Base-by-base conservation (phyloP, 2,797 vertebrate genomes). In the Urosaurus nigricauda region DNA sequence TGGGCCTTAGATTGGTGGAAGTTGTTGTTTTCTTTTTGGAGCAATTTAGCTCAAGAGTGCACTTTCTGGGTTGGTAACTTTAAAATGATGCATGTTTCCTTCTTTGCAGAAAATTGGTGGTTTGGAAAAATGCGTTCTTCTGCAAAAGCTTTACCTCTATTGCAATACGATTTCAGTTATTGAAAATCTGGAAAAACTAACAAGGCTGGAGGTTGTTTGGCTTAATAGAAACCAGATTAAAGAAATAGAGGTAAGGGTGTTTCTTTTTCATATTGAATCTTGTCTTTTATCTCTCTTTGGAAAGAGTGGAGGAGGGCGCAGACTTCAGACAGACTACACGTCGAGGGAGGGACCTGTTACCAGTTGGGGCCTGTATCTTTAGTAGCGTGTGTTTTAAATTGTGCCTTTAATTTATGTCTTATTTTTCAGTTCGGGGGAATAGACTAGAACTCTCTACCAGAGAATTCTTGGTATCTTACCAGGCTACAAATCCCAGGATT, bases 61-160 rank as follows among this genome's bases (percentile, higher is more conserved):
- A 65, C 47, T 77, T 83, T 43, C 63, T 17, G 79, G 40, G 1
- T 17, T n/a, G 51, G 8, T 68, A 37, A 19, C n/a, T 87, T 3
- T 40, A 84, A 91, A 90, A 13, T 77, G 71, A 87, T 37, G 8
- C 0, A 19, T 85, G 2, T 26, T 85, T 87, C 81, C 84, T 94
- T 89, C 91, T 65, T 74, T 93, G 53, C 35, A 98, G 97, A 97
- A 95, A 93, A 98, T 97, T 93, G 95, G 93, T 89, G 97, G 96
- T 87, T 95, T 98, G 85, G 94, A 98, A 73, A 95, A 96, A 86
- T 98, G 97, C 93, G 89, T 77, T 63, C 91, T 97, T 92, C 95
- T 98, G 84, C 93, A 97, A 96, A 98, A 97, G 90, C 92, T 98
- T 53, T 98, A 96, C 95, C 97, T 98, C 63, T 98, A 98, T 94